Percentiles rank a stretch among this genome's conserved stretches.
Conservation (phyloP, 2,888 invertebrate genomes). For the Busseola fusca region DNA sequence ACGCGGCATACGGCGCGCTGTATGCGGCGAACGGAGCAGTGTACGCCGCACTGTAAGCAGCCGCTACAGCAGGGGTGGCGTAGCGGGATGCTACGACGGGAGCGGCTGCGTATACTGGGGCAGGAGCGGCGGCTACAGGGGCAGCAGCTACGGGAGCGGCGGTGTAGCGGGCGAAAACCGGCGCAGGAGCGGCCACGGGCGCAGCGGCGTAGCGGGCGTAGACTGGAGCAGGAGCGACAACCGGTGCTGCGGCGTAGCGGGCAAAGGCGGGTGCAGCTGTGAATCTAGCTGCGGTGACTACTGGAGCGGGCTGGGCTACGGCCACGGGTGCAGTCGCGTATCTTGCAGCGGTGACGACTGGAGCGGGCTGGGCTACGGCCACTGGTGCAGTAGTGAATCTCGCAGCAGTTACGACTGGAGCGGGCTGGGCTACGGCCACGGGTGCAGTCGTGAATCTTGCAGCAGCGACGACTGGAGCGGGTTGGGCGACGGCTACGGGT, state of each 20-base stretch:
- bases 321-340: slow-evolving; percentile 64
- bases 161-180: slow-evolving; percentile 32
- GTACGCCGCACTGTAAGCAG: slow-evolving; percentile 49
- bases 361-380: slow-evolving; percentile 44
- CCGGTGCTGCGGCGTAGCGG: slow-evolving; percentile 52
- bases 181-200: slow-evolving; percentile 39
- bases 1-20: slow-evolving; percentile 53
- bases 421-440: slow-evolving; percentile 41
- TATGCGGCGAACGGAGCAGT: slow-evolving; percentile 49
- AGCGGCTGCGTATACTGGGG: slow-evolving; percentile 54
- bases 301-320: too few relatives aligned
- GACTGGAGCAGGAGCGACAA: slow-evolving; percentile 23
- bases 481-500: slow-evolving; percentile 45
- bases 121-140: slow-evolving; percentile 46
- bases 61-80: slow-evolving; percentile 53
- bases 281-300: too few relatives aligned
- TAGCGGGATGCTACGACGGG: slow-evolving; percentile 54
- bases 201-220: slow-evolving; percentile 29
- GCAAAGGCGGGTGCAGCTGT: slow-evolving; percentile 61
- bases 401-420: slow-evolving; percentile 63
- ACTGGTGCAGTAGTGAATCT: slow-evolving; percentile 63
- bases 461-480: slow-evolving; percentile 61
- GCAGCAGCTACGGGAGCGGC: slow-evolving; percentile 39
- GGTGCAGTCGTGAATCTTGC: slow-evolving; percentile 64
- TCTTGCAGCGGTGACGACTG: slow-evolving; percentile 63